phyloP scores from a whole-genome alignment of 2,888 invertebrate species.

The Saturnia pavonia region DNA sequence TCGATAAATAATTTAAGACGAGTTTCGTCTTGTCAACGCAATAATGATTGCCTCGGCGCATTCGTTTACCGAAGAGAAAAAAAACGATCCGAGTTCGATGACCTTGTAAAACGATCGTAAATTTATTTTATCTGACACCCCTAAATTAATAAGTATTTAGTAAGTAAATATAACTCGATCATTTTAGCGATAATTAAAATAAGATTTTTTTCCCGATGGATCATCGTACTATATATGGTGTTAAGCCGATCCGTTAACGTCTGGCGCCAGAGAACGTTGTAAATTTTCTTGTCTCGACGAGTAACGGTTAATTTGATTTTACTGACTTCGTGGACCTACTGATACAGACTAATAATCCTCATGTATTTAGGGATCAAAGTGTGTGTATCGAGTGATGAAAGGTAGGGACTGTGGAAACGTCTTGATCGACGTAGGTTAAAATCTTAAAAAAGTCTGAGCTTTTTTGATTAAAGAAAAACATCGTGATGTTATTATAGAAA shows the following conservation, averaged over 20 bases:
- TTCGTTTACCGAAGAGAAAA: neutral
- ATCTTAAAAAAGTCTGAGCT: too few species aligned
- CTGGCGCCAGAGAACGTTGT: slow-evolving; percentile 43
- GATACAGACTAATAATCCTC: neutral
- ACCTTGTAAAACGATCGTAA: neutral
- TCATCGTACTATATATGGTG: slow-evolving; percentile 37
- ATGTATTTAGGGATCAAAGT: neutral
- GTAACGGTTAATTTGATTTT: slow-evolving; percentile 47
- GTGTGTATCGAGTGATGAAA: too few species aligned
- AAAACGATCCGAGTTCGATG: slow-evolving; percentile 8
- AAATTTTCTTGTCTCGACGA: slow-evolving; percentile 30
- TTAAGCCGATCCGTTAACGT: slow-evolving; percentile 48
- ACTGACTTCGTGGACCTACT: neutral
- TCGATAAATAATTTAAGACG: neutral
- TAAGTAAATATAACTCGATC: slow-evolving; percentile 12
- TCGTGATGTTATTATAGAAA: too few species aligned
- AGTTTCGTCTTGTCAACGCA: neutral
- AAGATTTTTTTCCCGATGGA: slow-evolving; percentile 32
- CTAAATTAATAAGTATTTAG: slow-evolving; percentile 15
- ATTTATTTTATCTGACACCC: slow-evolving; percentile 14
- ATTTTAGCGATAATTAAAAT: slow-evolving; percentile 33
- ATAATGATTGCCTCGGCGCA: neutral
- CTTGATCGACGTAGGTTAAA: too few species aligned
- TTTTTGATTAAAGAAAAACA: too few species aligned
- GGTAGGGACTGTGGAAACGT: too few species aligned